Conservation (phyloP, 2,888 invertebrate genomes). For the Leptinotarsa tumamoca region DNA sequence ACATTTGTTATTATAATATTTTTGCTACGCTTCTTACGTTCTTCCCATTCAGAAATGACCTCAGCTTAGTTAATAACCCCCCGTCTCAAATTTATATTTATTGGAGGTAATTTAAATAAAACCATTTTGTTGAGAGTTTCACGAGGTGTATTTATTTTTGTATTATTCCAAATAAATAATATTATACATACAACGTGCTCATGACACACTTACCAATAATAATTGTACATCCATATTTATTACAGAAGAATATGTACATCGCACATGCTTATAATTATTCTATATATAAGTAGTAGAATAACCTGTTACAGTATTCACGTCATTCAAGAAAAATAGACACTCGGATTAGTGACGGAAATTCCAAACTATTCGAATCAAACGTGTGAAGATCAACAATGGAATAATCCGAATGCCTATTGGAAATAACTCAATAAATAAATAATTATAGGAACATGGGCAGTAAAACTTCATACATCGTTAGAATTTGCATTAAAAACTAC, state of each 20-base stretch:
- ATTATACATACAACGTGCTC: slow-evolving; percentile 60
- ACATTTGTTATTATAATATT: no score
- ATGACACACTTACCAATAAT: slow-evolving; percentile 30
- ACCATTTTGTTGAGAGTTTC: slow-evolving; percentile 36
- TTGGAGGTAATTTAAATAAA: not conserved
- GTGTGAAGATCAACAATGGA: not conserved
- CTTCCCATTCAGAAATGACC: no score
- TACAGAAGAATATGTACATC: slow-evolving; percentile 61
- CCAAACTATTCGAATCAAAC: not conserved
- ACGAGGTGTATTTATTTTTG: slow-evolving; percentile 54
- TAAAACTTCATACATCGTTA: slow-evolving; percentile 39
- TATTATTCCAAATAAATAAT: slow-evolving; percentile 61
- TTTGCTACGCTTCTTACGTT: no score
- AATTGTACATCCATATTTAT: slow-evolving; percentile 56
- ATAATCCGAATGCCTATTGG: slow-evolving; percentile 21
- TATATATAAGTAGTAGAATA: slow-evolving; percentile 6
- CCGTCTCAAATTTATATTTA: no score
- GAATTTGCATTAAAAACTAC: slow-evolving; percentile 32
- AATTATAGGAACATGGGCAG: slow-evolving; percentile 48
- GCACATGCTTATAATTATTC: slow-evolving; percentile 44
- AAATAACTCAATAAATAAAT: slow-evolving; percentile 38
- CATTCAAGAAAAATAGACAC: not conserved
- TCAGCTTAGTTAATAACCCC: no score
- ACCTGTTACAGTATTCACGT: not conserved
- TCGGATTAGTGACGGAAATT: not conserved